phyloP scores from a whole-genome alignment of 2,888 invertebrate species.

The Coelinius sp. region DNA sequence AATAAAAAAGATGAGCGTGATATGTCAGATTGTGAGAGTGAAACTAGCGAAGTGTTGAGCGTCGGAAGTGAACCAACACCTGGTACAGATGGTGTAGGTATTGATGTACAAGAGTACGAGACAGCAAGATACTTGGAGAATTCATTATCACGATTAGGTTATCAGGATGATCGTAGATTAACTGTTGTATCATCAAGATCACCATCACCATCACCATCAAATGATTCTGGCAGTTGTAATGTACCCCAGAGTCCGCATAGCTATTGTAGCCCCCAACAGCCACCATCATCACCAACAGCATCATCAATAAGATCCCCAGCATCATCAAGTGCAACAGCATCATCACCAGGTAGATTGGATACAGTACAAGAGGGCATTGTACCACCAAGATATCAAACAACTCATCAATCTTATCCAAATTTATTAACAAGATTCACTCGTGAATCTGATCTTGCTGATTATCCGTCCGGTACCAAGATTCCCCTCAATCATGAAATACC shows the following conservation, averaged over 20 bases:
- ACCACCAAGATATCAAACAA: constrained; percentile 57
- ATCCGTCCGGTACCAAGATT: constrained; percentile 34
- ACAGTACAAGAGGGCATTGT: constrained; percentile 54
- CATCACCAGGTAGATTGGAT: constrained; percentile 65
- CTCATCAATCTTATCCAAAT: constrained; percentile 50
- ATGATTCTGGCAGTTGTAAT: constrained; percentile 60
- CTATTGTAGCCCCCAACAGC: constrained; percentile 56
- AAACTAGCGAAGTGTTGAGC: constrained; percentile 84
- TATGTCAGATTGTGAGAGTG: constrained; percentile 66
- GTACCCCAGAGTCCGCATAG: constrained; percentile 55
- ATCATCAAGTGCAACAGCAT: constrained; percentile 64
- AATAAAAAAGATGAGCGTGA: constrained; percentile 51
- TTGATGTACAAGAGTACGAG: constrained; percentile 48
- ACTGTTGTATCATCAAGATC: constrained; percentile 54
- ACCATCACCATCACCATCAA: constrained; percentile 63
- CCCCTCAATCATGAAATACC: constrained; percentile 60
- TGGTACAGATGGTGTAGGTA: constrained; percentile 47
- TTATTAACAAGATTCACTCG: constrained; percentile 52
- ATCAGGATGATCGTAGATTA: constrained; percentile 29
- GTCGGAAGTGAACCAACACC: constrained; percentile 82
- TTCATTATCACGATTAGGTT: constrained; percentile 23
- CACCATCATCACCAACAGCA: constrained; percentile 63
- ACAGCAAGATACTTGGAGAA: constrained; percentile 11
- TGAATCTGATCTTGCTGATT: constrained; percentile 58
- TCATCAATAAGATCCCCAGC: constrained; percentile 67